These are phyloP conservation scores for Heptranchias perlo DNA, from an alignment of 2,113 vertebrate species.

Conservation along the genomic window DNA sequence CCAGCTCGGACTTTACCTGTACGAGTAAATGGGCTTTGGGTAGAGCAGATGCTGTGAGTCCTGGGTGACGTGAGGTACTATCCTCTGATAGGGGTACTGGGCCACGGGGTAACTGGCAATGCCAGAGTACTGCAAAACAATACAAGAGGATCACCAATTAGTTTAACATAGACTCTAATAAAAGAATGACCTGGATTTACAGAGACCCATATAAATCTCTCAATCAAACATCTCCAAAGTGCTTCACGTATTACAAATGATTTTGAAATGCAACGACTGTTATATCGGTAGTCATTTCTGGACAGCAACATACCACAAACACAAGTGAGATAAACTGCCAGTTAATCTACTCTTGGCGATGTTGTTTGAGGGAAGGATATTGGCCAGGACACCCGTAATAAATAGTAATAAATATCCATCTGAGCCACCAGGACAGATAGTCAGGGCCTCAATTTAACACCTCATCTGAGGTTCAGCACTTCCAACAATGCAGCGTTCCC, in stretches of 20 bases:
- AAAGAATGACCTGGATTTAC: not conserved
- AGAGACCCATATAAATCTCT: not conserved
- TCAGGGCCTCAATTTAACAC: no score
- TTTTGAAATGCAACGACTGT: no score
- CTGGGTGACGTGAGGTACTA: slow-evolving; percentile 60
- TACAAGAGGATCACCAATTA: not conserved
- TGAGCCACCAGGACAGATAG: no score
- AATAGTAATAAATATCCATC: no score
- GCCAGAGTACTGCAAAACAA: slow-evolving; percentile 62
- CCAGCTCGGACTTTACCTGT: slow-evolving; percentile 68
- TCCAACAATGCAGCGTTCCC: no score
- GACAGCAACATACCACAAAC: no score
- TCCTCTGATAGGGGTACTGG: slow-evolving; percentile 71
- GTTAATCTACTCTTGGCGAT: no score
- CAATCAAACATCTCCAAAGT: not conserved
- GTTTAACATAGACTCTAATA: not conserved
- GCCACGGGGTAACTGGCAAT: slow-evolving; percentile 62
- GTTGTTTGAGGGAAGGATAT: no score
- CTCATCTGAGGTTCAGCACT: no score
- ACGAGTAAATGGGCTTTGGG: slow-evolving; percentile 95
- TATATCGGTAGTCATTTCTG: no score
- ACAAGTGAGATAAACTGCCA: no score
- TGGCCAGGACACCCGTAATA: no score
- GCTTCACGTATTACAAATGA: not conserved
- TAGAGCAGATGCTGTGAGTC: slow-evolving; percentile 70